phyloP scores from a whole-genome alignment of 1,140 invertebrate genomes.

The Chelonus insularis region DNA sequence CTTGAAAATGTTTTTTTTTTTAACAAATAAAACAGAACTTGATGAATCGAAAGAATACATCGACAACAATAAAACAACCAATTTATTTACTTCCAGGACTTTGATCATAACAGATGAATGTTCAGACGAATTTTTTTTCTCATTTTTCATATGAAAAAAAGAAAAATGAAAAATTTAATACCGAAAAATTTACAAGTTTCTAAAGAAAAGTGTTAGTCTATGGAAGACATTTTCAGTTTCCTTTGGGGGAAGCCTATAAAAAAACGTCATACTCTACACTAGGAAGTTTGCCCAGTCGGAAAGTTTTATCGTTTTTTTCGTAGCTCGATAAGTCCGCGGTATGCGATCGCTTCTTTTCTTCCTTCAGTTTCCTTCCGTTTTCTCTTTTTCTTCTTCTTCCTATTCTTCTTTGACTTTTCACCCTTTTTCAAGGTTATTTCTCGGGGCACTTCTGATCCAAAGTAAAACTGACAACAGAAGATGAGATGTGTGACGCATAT shows the following conservation, averaged over 20 bases:
- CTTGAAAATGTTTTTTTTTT: too few species aligned
- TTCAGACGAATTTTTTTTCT: too few species aligned
- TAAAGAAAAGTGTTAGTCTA: neutral
- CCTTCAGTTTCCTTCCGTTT: neutral
- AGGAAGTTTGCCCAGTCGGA: conserved; percentile 19
- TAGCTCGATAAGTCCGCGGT: conserved; percentile 20
- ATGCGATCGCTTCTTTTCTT: neutral
- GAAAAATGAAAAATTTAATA: neutral
- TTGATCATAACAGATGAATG: too few species aligned
- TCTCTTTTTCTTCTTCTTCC: neutral
- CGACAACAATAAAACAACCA: too few species aligned
- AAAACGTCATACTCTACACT: conserved; percentile 14
- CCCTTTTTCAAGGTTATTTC: neutral
- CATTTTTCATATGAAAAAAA: too few species aligned
- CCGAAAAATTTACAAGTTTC: neutral
- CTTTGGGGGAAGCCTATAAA: neutral
- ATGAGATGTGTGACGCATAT: conserved; percentile 1
- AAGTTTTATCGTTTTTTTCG: conserved; percentile 28
- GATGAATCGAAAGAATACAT: too few species aligned
- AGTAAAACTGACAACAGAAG: neutral
- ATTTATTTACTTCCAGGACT: too few species aligned
- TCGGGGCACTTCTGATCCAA: neutral
- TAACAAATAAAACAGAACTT: too few species aligned
- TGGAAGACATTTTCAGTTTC: conserved; percentile 5
- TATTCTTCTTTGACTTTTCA: neutral